Evolutionary conservation across 2,888 invertebrate genomes (phyloP).

Genomic region (Eupithecia dodoneata): DNA sequence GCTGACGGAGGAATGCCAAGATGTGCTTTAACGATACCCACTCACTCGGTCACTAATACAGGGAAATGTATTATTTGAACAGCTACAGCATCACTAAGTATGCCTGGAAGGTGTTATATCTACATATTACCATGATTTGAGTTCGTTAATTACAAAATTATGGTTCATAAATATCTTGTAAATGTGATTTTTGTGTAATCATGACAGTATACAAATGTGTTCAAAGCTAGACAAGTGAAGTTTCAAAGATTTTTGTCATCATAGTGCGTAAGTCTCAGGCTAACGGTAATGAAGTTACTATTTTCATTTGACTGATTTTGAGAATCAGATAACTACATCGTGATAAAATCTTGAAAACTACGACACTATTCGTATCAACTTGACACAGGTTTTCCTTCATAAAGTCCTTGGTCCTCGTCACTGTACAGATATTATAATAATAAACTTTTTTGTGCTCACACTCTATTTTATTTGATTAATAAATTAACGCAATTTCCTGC

Average conservation of each 20-base stretch:
- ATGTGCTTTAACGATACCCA: neutral
- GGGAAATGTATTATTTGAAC: neutral
- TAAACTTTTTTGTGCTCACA: neutral
- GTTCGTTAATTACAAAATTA: neutral
- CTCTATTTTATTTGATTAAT: slow-evolving; percentile 8
- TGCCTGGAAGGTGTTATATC: neutral
- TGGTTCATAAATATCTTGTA: neutral
- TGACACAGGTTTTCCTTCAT: neutral
- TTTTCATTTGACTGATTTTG: neutral
- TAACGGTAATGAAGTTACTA: too few relatives aligned
- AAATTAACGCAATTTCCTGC: slow-evolving; percentile 6
- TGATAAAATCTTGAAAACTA: neutral
- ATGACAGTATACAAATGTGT: neutral
- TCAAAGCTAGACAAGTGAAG: neutral
- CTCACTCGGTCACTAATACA: neutral
- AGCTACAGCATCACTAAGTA: neutral
- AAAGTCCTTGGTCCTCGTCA: neutral
- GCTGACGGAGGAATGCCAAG: neutral
- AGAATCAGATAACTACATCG: neutral
- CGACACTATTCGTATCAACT: neutral
- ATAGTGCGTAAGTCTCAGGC: too few relatives aligned
- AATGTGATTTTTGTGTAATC: neutral
- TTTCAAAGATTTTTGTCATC: neutral
- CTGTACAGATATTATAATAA: neutral
- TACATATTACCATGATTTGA: neutral